Base-by-base conservation (phyloP, 2,888 invertebrate genomes). In the Drosophila mettleri region DNA sequence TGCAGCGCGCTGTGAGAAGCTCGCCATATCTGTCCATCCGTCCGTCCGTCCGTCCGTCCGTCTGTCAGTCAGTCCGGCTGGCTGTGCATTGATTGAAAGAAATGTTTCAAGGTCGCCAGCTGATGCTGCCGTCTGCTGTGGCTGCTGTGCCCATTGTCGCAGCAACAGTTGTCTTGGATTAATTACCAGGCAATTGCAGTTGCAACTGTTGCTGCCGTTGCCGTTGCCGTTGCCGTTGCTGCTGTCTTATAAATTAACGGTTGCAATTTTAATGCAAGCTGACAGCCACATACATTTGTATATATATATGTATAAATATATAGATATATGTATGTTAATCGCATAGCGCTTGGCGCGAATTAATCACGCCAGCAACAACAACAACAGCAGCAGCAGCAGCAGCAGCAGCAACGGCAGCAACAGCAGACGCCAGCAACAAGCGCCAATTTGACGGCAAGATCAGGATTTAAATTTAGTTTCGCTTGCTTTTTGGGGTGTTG, bases 181-280 rank as follows among this genome's bases (percentile, higher is more conserved):
- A 79, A 80, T 85, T 82, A 73, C 72, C 74, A 69, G 65, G 74
- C 74, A 70, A 70, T 53, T 69, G 72, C 69, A 60, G 51, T 66
- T 75, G 70, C 69, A 71, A 74, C 52, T 68, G 58, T 18, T 49
- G 62, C 45, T 66, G 48, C 48, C n/a, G n/a, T n/a, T 27, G 43
- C 16, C 20, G 53, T 3, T 58, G 65, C 45, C 43, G 58, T 12
- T 45, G 46, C 2, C 29, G 57, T 41, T 58, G 41, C 58, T 74
- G 70, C 78, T 85, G 79, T 80, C 76, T 72, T 78, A 65, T 81
- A 87, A 86, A 88, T 87, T 85, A 87, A 79, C 87, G 76, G 80
- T 87, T 85, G 78, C 80, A 81, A 62, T 81, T 74, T 77, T 72
- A 78, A 82, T 78, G 77, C 78, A 69, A 80, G 71, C 74, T 83